Evolutionary conservation across 2,888 invertebrate species (phyloP).

Genomic region (Oligia fasciuncula): DNA sequence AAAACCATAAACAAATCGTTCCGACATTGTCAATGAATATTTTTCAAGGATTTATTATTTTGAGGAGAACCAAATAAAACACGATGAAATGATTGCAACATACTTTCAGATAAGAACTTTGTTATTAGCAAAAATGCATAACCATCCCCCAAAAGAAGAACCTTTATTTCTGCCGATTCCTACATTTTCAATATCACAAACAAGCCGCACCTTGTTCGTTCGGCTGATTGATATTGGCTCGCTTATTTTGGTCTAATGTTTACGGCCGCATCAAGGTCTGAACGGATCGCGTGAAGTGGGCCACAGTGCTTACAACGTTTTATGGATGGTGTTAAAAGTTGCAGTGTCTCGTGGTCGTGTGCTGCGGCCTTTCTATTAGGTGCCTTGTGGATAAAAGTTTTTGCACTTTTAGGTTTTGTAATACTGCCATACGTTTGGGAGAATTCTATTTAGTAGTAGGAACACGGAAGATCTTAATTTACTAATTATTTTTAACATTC

Average conservation of each 20-base stretch:
- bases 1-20: too few relatives aligned
- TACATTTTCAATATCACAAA: constrained; percentile 57
- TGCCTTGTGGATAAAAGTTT: constrained; percentile 10
- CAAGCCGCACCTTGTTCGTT: constrained; percentile 59
- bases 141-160: neutral
- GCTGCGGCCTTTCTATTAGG: neutral
- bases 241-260: constrained; percentile 70
- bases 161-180: constrained; percentile 31
- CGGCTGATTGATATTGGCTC: constrained; percentile 70
- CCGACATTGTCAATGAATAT: too few relatives aligned
- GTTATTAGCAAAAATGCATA: constrained; percentile 3
- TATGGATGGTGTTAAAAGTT: constrained; percentile 65
- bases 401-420: neutral
- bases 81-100: neutral
- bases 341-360: constrained; percentile 49
- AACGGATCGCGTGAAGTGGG: constrained; percentile 68
- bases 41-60: too few relatives aligned
- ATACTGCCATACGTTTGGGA: neutral
- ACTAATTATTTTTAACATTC: too few relatives aligned
- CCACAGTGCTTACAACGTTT: constrained; percentile 61
- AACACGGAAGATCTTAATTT: too few relatives aligned
- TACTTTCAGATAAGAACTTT: neutral
- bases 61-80: neutral
- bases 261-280: constrained; percentile 68
- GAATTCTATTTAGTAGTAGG: too few relatives aligned